Conservation (phyloP, 2,888 invertebrate genomes). For the Chromoteleia sp. region DNA sequence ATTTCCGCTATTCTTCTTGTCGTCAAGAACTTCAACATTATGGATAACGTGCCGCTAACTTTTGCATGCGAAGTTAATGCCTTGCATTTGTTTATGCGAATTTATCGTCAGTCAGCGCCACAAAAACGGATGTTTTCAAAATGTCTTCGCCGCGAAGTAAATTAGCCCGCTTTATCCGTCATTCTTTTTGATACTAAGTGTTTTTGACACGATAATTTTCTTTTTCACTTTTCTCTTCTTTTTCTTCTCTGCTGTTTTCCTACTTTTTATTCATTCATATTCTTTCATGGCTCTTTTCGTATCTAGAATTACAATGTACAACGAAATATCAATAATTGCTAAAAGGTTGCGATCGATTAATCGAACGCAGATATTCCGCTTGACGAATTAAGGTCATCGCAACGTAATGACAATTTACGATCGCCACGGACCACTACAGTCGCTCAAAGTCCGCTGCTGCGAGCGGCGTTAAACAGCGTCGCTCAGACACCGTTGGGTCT, state of each 20-base stretch:
- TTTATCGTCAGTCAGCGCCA: conserved; percentile 31
- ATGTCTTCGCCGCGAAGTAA: conserved; percentile 11
- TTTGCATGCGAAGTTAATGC: conserved; percentile 47
- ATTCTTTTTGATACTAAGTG: neutral
- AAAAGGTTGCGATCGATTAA: conserved; percentile 35
- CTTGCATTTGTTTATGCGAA: conserved; percentile 48
- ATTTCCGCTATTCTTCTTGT: conserved; percentile 28
- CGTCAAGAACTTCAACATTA: conserved; percentile 35
- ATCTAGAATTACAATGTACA: too few relatives aligned
- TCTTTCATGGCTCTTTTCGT: too few relatives aligned
- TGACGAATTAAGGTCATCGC: conserved; percentile 50
- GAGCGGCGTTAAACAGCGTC: conserved; percentile 27
- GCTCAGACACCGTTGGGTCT: conserved; percentile 32
- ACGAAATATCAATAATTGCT: conserved; percentile 15
- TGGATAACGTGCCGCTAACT: too few relatives aligned
- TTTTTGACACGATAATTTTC: too few relatives aligned
- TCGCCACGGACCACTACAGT: conserved; percentile 28
- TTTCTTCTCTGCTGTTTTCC: neutral
- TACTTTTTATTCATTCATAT: too few relatives aligned
- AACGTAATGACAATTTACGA: conserved; percentile 42
- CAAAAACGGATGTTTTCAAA: conserved; percentile 22
- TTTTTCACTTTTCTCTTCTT: too few relatives aligned
- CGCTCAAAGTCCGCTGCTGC: neutral
- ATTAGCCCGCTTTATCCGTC: conserved; percentile 9
- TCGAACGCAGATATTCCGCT: conserved; percentile 32